phyloP scores from a whole-genome alignment of 1,140 invertebrate species.

The Scaptodrosophila lebanonensis region DNA sequence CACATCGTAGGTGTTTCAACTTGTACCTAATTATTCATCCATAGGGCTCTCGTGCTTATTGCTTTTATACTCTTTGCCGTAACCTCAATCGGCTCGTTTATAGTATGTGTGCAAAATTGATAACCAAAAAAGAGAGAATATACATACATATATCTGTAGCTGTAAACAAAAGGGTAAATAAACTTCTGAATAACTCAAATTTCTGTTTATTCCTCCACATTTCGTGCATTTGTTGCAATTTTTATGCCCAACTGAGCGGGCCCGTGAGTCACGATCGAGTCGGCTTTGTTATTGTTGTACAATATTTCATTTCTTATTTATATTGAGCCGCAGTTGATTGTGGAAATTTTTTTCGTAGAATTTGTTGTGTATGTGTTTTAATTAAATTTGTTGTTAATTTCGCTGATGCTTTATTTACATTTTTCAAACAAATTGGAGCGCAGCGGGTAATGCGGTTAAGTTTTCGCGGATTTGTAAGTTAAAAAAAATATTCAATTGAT shows the following conservation, averaged over 20 bases:
- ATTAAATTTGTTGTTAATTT: conserved; percentile 42
- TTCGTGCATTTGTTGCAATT: too few relatives aligned
- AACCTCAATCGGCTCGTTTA: conserved; percentile 35
- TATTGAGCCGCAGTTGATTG: conserved; percentile 34
- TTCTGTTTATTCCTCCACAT: not conserved
- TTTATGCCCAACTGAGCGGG: conserved; percentile 3
- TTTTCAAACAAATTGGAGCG: conserved; percentile 1
- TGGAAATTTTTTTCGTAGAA: conserved; percentile 15
- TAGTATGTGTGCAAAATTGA: conserved; percentile 11
- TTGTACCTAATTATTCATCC: conserved; percentile 72
- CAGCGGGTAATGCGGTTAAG: conserved; percentile 27
- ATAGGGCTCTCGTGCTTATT: conserved; percentile 38
- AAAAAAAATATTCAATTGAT: too few relatives aligned
- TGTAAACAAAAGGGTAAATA: conserved; percentile 64
- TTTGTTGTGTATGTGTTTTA: conserved; percentile 10
- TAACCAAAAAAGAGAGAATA: conserved; percentile 10
- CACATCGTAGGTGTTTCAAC: conserved; percentile 64
- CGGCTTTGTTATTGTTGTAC: conserved; percentile 14
- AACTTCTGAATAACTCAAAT: conserved; percentile 54
- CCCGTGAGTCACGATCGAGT: conserved; percentile 23
- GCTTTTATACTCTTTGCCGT: conserved; percentile 19
- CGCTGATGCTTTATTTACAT: not conserved
- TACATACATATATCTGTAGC: conserved; percentile 11
- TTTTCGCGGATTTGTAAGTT: too few relatives aligned
- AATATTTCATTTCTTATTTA: not conserved